Conservation (phyloP, 2,113 vertebrate species). For the Sminthopsis crassicaudata region DNA sequence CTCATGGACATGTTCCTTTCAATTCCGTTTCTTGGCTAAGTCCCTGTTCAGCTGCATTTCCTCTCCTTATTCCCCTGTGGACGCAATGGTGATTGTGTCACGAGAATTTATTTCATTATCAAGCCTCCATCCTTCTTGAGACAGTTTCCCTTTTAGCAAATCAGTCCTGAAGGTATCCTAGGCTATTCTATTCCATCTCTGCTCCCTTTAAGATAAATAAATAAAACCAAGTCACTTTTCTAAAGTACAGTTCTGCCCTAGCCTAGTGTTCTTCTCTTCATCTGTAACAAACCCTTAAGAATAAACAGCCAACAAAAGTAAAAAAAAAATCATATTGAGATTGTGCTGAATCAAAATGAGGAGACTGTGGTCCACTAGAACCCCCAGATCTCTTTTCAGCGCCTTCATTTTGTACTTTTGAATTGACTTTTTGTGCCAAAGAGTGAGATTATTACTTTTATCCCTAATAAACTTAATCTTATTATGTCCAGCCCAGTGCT, state of each 20-base stretch:
- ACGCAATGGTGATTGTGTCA: background rate
- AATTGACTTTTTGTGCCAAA: background rate
- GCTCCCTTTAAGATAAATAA: no score
- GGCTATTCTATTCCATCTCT: background rate
- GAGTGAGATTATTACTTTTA: background rate
- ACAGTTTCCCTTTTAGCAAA: background rate
- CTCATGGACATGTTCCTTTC: background rate
- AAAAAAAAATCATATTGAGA: background rate
- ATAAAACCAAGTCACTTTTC: background rate
- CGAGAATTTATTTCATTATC: background rate
- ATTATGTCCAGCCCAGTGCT: background rate
- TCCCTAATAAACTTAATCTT: background rate
- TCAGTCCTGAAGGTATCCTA: background rate
- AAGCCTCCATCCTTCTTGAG: background rate
- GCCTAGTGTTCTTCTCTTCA: background rate
- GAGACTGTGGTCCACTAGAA: background rate
- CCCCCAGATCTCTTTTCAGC: background rate
- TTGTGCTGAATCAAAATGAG: background rate
- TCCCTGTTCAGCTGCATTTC: background rate
- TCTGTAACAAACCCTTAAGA: background rate
- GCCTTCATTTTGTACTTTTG: background rate
- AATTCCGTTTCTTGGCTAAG: background rate
- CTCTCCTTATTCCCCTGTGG: background rate
- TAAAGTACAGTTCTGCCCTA: background rate
- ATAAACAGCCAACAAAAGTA: background rate